Conservation (phyloP, 2,797 vertebrate species). For the Natrix natrix region DNA sequence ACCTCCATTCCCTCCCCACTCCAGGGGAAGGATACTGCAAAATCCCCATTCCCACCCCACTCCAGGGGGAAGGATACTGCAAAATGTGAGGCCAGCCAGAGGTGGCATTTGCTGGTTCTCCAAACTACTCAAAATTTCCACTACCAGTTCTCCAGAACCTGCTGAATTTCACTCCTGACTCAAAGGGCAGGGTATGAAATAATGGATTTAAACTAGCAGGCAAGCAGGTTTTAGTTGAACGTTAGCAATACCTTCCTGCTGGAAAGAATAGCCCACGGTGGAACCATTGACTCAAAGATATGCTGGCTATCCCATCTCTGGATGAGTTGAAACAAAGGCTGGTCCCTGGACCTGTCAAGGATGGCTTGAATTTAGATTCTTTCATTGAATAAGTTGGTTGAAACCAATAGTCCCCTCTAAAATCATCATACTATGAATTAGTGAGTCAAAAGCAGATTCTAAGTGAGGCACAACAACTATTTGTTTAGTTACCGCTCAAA, state of each 20-base stretch:
- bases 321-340: neutral
- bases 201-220: neutral
- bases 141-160: too few relatives aligned
- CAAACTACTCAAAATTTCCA: too few relatives aligned
- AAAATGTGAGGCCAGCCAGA: too few relatives aligned
- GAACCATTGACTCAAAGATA: neutral
- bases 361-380: neutral
- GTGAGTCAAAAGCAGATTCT: neutral
- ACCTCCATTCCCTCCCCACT: too few relatives aligned
- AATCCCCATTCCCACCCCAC: too few relatives aligned
- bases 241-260: neutral
- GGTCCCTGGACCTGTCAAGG: neutral
- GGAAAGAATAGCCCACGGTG: neutral
- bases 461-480: neutral
- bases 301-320: neutral
- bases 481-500: neutral
- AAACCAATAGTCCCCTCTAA: neutral
- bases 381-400: neutral
- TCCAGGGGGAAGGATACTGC: too few relatives aligned
- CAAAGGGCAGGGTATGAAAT: neutral
- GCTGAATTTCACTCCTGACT: neutral
- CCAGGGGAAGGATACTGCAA: too few relatives aligned
- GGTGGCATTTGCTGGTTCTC: too few relatives aligned
- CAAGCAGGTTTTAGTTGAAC: neutral
- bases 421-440: neutral